Conservation (phyloP, 2,888 invertebrate genomes). For the Taphrorychus bicolor region DNA sequence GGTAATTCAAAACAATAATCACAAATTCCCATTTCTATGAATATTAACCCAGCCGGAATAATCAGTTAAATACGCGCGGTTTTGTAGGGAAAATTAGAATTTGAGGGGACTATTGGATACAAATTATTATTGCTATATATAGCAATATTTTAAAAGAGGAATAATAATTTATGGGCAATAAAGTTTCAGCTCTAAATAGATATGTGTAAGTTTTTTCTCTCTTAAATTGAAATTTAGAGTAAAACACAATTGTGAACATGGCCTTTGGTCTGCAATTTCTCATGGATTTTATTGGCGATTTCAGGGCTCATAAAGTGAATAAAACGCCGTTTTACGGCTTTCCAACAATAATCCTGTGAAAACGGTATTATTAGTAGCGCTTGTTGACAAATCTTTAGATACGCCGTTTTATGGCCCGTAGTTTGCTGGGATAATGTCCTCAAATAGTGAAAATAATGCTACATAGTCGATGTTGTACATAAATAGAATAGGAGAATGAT, state of each 20-base stretch:
- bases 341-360: slow-evolving; percentile 3
- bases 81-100: not conserved
- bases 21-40: not conserved
- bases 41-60: not conserved
- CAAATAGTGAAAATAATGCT: too few relatives aligned
- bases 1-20: not conserved
- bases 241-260: not conserved
- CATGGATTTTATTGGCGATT: slow-evolving; percentile 11
- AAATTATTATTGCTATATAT: not conserved
- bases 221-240: not conserved
- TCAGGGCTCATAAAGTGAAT: slow-evolving; percentile 15
- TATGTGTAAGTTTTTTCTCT: too few relatives aligned
- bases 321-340: slow-evolving; percentile 1
- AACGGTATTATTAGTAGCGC: slow-evolving; percentile 5
- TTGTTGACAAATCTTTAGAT: slow-evolving; percentile 4
- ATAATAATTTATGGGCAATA: not conserved
- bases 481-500: too few relatives aligned
- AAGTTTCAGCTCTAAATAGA: too few relatives aligned
- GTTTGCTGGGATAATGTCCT: not conserved
- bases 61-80: not conserved
- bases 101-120: not conserved
- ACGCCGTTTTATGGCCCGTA: not conserved
- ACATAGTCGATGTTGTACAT: too few relatives aligned
- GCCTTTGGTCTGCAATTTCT: not conserved
- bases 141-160: not conserved